Base-by-base conservation (phyloP, 2,113 vertebrate species). In the Cygnus atratus region DNA sequence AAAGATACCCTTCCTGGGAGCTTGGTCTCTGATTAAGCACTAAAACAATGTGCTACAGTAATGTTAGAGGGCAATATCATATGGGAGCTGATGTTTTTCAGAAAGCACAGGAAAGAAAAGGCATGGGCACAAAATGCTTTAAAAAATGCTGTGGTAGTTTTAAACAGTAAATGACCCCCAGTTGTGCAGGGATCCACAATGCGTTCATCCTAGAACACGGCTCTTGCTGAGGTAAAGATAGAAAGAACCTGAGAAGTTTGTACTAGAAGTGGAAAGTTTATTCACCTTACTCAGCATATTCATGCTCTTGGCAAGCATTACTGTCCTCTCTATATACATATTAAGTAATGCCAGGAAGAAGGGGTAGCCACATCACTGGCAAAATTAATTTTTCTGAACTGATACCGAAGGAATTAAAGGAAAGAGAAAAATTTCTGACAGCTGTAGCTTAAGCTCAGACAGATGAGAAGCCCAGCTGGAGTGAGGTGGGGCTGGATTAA, bases 381-480 rank as follows among this genome's bases (percentile, higher is more conserved):
- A 86, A 66, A 81, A 93, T 88, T 79, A 91, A 89, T 91, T 95
- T 87, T 71, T 94, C 67, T 84, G 52, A 78, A 73, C 63, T n/a
- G 35, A 85, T 83, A 91, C 29, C 5, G 9, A 39, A 84, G 39
- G 68, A 90, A 71, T 78, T 86, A 89, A 95, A 73, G 48, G 44
- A 73, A 82, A 86, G 24, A 78, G 41, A 94, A 88, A 65, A 84
- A 79, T 11, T 39, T 93, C 43, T 93, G 88, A 62, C 48, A 75
- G 33, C 61, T 92, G 57, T 88, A 84, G 20, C 19, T 90, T 90
- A 84, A 88, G 35, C 41, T 93, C 77, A 41, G 75, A 54, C 70
- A 90, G 88, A 95, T 87, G 92, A 94, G 58, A 94, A 96, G 84
- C 29, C 13, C 93, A 95, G 77, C 74, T 94, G 80, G 62, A 89